Evolutionary conservation across 2,113 vertebrate species (phyloP).

Genomic region (Holacanthus passer): DNA sequence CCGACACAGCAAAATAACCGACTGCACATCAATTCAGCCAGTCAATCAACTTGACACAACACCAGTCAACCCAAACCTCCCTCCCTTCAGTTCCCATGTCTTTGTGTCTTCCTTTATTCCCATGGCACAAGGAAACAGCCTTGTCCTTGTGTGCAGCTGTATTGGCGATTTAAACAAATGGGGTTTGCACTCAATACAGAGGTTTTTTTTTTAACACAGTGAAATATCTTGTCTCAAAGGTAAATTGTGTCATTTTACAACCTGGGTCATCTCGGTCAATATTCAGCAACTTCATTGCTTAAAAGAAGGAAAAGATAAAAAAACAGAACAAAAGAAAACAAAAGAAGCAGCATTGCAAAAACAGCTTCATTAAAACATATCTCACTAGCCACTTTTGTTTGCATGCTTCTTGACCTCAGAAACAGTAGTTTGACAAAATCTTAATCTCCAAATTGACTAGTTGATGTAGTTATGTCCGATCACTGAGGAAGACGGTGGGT

Average conservation of each 20-base stretch:
- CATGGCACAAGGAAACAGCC: slow-evolving; percentile 1
- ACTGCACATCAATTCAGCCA: slow-evolving; percentile 60
- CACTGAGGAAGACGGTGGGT: too few relatives aligned
- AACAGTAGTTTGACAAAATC: too few relatives aligned
- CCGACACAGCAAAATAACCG: slow-evolving; percentile 59
- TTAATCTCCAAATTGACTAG: too few relatives aligned
- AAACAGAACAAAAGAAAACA: too few relatives aligned
- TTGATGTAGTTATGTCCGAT: too few relatives aligned
- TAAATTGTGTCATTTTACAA: not conserved
- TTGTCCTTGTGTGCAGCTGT: not conserved
- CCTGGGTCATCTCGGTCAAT: not conserved
- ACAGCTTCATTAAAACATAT: too few relatives aligned
- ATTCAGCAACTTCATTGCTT: not conserved
- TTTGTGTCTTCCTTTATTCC: not conserved
- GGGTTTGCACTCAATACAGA: not conserved
- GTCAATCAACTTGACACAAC: slow-evolving; percentile 66
- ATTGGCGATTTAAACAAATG: not conserved
- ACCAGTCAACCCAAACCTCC: slow-evolving; percentile 27
- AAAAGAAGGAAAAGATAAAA: not conserved
- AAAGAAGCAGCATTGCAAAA: not conserved
- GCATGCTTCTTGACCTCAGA: too few relatives aligned
- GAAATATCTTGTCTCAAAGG: not conserved
- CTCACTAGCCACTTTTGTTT: too few relatives aligned
- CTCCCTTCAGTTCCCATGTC: not conserved
- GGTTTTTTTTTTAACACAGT: not conserved